Base-by-base conservation (phyloP, 2,113 vertebrate species). In the Hippocampus comes region DNA sequence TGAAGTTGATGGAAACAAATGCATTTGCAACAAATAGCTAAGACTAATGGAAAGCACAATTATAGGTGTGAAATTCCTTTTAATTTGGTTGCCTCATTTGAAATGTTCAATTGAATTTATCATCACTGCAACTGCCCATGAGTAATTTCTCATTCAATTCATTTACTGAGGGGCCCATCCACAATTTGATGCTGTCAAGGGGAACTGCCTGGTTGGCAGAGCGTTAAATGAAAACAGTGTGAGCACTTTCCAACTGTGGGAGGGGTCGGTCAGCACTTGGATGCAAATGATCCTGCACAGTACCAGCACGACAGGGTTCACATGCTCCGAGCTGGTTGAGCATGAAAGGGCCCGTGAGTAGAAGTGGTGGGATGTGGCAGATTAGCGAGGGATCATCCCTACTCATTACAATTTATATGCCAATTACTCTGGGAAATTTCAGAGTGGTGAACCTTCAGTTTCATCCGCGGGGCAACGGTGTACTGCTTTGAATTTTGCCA, bases 81-180 rank as follows among this genome's bases (percentile, higher is more conserved):
- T 77, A 87, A 79, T 87, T 79, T 77, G 77, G 73, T 78, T 46
- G 27, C 82, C 84, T 79, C 73, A 80, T 70, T 83, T 81, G 69
- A 85, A 84, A 82, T 67, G 86, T 88, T 78, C 80, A 88, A 88
- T 89, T 91, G 72, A 81, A 88, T 83, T 85, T 79, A 86, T 88
- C 73, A 12, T 71, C 75, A 83, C 63, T 73, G 75, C 66, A 75
- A 64, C 76, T 12, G 5, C 70, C 80, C 77, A 68, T 75, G 80
- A 74, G 67, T 86, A 66, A 73, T 75, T 82, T 79, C 57, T 64
- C 71, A 51, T 79, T 80, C 81, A 76, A 82, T 87, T 84, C 82
- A 84, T 84, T 78, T 73, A 71, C 72, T 48, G 55, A 34, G 71
- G 73, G 38, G 66, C 51, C 68, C 79, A 30, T 67, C 73, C 65